phyloP scores from a whole-genome alignment of 2,888 invertebrate genomes.

The Plagodis pulveraria region DNA sequence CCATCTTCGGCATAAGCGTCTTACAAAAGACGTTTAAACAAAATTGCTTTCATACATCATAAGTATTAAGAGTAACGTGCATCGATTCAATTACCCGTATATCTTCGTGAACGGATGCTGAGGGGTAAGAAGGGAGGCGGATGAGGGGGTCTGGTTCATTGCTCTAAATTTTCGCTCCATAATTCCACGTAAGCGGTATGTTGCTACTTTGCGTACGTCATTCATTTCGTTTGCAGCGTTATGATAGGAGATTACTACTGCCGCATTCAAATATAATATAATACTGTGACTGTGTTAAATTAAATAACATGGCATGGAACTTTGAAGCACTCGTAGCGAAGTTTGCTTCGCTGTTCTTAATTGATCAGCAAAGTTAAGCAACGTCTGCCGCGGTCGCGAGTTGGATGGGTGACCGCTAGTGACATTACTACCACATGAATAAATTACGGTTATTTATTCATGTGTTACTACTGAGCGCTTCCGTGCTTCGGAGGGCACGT shows the following conservation, averaged over 20 bases:
- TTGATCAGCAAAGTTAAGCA: too few species aligned
- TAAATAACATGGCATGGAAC: background rate
- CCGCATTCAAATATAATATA: background rate
- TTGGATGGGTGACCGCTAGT: too few species aligned
- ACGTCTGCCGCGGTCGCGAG: too few species aligned
- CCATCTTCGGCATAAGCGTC: constrained; percentile 35
- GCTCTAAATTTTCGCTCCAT: constrained; percentile 15
- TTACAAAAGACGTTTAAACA: constrained; percentile 48
- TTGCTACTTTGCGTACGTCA: constrained; percentile 17
- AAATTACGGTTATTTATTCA: too few species aligned
- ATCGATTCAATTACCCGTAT: constrained; percentile 51
- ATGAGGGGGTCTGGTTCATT: background rate
- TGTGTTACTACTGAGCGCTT: too few species aligned
- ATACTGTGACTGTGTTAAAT: constrained; percentile 8
- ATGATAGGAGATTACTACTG: constrained; percentile 17
- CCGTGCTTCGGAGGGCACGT: too few species aligned
- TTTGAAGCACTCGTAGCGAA: too few species aligned
- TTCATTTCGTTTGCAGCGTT: constrained; percentile 17
- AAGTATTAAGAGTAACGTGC: constrained; percentile 42
- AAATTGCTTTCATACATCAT: constrained; percentile 57
- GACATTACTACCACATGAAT: too few species aligned
- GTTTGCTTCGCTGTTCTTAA: too few species aligned
- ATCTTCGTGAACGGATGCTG: constrained; percentile 35
- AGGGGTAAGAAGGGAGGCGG: constrained; percentile 1
- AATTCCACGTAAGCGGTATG: constrained; percentile 11